Evolutionary conservation across 2,113 vertebrate genomes (phyloP).

Genomic region (Neofelis nebulosa): DNA sequence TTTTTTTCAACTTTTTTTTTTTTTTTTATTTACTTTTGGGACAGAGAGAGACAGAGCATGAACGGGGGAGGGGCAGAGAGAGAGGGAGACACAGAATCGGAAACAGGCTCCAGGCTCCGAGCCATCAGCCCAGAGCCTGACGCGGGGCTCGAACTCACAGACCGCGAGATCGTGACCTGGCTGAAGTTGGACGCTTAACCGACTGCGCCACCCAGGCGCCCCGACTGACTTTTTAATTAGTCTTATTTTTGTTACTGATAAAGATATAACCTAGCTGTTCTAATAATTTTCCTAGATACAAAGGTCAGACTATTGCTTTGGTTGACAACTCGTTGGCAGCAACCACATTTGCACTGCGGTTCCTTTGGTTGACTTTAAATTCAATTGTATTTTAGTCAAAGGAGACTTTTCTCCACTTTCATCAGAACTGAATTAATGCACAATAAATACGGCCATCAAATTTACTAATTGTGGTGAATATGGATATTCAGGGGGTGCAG

Average conservation of each 20-base stretch:
- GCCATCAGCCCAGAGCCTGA: too few species aligned
- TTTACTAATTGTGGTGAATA: conserved; percentile 46
- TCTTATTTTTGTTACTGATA: background rate
- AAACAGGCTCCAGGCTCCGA: too few species aligned
- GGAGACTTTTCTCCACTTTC: background rate
- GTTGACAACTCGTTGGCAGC: background rate
- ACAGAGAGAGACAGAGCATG: too few species aligned
- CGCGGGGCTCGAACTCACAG: too few species aligned
- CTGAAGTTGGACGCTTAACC: too few species aligned
- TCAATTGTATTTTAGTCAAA: background rate
- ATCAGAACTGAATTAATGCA: conserved; percentile 41
- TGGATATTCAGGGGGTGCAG: conserved; percentile 9
- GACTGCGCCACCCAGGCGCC: too few species aligned
- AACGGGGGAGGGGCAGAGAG: too few species aligned
- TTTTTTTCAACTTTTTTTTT: too few species aligned
- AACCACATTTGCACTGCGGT: background rate
- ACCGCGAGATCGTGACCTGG: too few species aligned
- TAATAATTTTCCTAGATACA: background rate
- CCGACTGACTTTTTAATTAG: background rate
- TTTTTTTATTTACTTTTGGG: too few species aligned
- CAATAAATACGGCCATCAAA: conserved; percentile 48
- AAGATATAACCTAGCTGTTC: background rate
- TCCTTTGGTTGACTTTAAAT: conserved; percentile 32
- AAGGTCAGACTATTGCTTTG: background rate
- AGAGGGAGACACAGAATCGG: too few species aligned